Base-by-base conservation (phyloP, 2,113 vertebrate species). In the Microcebus lehilahytsara region DNA sequence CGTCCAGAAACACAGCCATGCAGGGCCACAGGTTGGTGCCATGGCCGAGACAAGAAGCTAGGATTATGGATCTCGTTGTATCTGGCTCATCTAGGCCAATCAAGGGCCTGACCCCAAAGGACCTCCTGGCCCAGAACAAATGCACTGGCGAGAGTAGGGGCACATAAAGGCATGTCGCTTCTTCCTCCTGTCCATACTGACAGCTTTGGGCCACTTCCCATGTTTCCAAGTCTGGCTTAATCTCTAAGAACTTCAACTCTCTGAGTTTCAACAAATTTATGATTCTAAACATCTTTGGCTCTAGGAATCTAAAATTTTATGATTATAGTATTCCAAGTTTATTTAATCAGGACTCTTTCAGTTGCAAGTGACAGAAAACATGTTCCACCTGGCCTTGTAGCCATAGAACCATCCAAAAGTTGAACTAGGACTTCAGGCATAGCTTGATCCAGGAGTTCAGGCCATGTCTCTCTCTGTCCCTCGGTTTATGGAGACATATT, bases 371-470 rank as follows among this genome's bases (percentile, higher is more conserved):
- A 93, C 40, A 91, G 83, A 95, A 86, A 86, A 46, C 27, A 14
- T 69, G 6, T 88, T 40, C 62, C 69, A 20, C 20, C 67, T 66
- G 49, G 53, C 14, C 80, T 94, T 51, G 53, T 9, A 62, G 64
- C 42, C 34, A 5, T 2, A 74, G 85, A 78, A 49, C 95, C 95
- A 32, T 56, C 60, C 42, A 32, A 34, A 79, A 32, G 2, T 30
- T 91, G 81, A 66, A n/a, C 12, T 10, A 60, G n/a, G 58, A 40
- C n/a, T 62, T 87, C 25, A 91, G 77, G 62, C 20, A 16, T 58
- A 62, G 77, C 49, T 93, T 91, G 85, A 72, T 89, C 77, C 37
- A 78, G 81, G 46, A 83, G 78, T 60, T 56, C 66, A 84, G 75
- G 60, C 5, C 17, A 49, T 19, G 1, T 40, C 42, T 75, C 32